phyloP scores from a whole-genome alignment of 1,140 invertebrate genomes.

The Battus philenor region DNA sequence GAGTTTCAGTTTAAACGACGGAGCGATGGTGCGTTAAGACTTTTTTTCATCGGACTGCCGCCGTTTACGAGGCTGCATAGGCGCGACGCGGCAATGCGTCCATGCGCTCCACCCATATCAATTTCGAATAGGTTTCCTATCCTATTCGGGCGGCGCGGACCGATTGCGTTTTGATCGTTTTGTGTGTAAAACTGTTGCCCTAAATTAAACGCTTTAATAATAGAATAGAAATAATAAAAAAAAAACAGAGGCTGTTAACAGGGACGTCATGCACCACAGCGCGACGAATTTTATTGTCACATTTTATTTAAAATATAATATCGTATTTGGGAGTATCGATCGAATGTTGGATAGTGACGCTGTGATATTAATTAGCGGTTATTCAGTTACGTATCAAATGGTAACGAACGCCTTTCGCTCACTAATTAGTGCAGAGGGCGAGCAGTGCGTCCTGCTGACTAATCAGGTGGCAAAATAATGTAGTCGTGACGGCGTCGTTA shows the following conservation, averaged over 20 bases:
- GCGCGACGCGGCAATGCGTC: conserved; percentile 59
- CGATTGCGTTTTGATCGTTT: conserved; percentile 74
- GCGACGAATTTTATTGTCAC: conserved; percentile 44
- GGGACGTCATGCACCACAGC: conserved; percentile 28
- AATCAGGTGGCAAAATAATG: conserved; percentile 75
- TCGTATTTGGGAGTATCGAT: conserved; percentile 37
- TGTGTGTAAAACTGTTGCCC: conserved; percentile 72
- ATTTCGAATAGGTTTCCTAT: conserved; percentile 74
- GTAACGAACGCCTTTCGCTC: conserved; percentile 45
- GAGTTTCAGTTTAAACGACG: conserved; percentile 27
- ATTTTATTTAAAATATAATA: conserved; percentile 62
- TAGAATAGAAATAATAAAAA: conserved; percentile 72
- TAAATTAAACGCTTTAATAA: conserved; percentile 74
- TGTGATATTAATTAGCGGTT: conserved; percentile 66
- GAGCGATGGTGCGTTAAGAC: conserved; percentile 23
- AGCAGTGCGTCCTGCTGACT: conserved; percentile 53
- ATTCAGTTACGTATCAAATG: conserved; percentile 68
- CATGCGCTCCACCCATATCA: conserved; percentile 71
- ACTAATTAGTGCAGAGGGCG: conserved; percentile 65
- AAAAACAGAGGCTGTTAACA: conserved; percentile 49
- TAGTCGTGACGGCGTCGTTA: conserved; percentile 71
- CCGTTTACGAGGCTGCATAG: conserved; percentile 70
- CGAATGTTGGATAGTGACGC: too few relatives aligned
- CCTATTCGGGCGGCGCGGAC: conserved; percentile 57
- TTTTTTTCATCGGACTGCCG: conserved; percentile 37